phyloP scores from a whole-genome alignment of 2,113 vertebrate species.

The Odobenus rosmarus region DNA sequence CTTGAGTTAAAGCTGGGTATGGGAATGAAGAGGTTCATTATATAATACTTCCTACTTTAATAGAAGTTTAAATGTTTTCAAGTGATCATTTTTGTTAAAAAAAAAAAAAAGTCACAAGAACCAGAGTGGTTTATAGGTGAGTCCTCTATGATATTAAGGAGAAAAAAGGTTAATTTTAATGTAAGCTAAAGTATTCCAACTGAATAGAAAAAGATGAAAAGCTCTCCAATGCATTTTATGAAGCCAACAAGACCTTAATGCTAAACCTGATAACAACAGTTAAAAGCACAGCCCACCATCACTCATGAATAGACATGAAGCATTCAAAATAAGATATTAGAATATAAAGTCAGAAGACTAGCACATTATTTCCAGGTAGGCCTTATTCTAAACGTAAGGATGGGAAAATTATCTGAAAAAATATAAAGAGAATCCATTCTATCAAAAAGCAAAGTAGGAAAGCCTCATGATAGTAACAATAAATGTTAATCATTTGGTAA shows the following conservation, averaged over 20 bases:
- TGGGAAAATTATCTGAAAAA: background rate
- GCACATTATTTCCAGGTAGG: background rate
- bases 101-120: background rate
- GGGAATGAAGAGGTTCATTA: background rate
- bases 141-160: background rate
- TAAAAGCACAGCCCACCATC: background rate
- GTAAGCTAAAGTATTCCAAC: background rate
- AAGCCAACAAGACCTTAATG: background rate
- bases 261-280: background rate
- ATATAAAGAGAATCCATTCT: background rate
- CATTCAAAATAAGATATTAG: constrained; percentile 41
- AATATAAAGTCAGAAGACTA: constrained; percentile 5
- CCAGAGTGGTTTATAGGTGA: background rate
- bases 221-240: background rate
- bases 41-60: background rate
- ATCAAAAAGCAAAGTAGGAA: background rate
- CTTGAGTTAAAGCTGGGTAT: background rate
- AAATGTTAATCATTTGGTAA: background rate
- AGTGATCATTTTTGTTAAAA: background rate
- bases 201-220: background rate
- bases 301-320: background rate
- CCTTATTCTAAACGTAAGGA: constrained; percentile 4
- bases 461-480: background rate
- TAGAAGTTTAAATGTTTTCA: background rate
- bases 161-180: background rate